These are phyloP conservation scores for Mungos mungo DNA, from an alignment of 2,113 vertebrate species.

Conservation along the genomic window DNA sequence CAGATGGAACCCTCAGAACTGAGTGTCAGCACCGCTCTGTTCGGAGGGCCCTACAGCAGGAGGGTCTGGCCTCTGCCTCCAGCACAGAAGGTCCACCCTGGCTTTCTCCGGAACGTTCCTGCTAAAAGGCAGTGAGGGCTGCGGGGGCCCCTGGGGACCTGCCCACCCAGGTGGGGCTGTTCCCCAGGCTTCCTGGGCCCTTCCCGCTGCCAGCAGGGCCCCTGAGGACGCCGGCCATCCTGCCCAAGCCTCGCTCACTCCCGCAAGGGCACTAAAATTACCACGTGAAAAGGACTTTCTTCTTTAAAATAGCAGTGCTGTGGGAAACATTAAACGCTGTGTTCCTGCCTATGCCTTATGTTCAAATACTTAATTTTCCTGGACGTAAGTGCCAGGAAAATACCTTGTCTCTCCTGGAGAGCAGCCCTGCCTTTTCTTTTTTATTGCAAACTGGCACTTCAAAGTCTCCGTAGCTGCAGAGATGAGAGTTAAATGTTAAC, in stretches of 20 bases:
- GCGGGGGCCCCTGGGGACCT: not conserved
- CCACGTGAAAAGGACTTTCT: not conserved
- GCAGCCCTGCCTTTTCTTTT: not conserved
- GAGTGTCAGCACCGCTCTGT: not conserved
- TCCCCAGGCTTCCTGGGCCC: not conserved
- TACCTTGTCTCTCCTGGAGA: not conserved
- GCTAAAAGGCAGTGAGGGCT: not conserved
- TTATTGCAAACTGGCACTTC: not conserved
- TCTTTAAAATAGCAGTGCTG: not conserved
- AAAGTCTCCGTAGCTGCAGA: not conserved
- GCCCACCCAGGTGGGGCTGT: not conserved
- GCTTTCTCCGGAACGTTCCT: not conserved
- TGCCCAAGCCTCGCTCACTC: not conserved
- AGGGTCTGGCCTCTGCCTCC: constrained; percentile 9
- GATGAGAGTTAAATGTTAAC: not conserved
- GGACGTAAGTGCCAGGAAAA: not conserved
- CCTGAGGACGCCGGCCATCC: not conserved
- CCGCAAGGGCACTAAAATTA: not conserved
- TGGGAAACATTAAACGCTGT: not conserved
- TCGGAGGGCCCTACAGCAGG: not conserved
- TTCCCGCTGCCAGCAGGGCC: not conserved
- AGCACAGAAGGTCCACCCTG: not conserved
- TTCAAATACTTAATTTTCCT: not conserved
- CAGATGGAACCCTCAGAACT: not conserved
- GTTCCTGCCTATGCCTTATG: not conserved